Conservation (phyloP, 1,140 invertebrate genomes). For the Megathymus violae region DNA sequence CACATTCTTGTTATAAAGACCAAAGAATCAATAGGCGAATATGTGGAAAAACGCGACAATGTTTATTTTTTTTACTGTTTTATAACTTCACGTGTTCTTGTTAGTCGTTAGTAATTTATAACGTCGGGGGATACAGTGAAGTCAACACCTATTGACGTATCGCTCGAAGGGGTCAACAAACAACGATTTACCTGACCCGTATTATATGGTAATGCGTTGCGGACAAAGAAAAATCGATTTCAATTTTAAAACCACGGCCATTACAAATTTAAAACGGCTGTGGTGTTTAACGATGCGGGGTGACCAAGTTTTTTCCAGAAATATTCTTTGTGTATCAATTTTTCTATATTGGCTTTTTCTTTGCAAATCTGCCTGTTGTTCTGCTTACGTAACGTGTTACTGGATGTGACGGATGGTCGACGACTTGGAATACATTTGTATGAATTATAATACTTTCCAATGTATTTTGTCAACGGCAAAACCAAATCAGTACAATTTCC, state of each 20-base stretch:
- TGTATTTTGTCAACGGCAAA: neutral
- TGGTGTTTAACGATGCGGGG: conserved; percentile 38
- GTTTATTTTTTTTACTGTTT: too few species aligned
- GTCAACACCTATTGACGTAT: neutral
- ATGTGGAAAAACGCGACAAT: neutral
- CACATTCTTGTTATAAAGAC: too few species aligned
- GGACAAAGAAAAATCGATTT: conserved; percentile 37
- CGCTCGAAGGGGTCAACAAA: conserved; percentile 31
- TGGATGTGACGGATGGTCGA: neutral
- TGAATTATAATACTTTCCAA: neutral
- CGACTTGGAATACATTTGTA: neutral
- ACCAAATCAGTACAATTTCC: neutral
- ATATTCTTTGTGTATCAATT: conserved; percentile 10
- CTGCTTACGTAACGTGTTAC: conserved; percentile 1
- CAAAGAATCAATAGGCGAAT: neutral
- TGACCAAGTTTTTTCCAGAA: conserved; percentile 46
- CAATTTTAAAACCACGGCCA: conserved; percentile 40
- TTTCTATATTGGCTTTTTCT: conserved; percentile 31
- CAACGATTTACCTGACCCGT: conserved; percentile 44
- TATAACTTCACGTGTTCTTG: too few species aligned
- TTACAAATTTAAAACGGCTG: conserved; percentile 44
- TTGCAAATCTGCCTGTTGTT: conserved; percentile 32
- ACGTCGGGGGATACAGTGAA: too few species aligned
- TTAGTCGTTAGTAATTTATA: too few species aligned
- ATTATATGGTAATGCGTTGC: conserved; percentile 56